Base-by-base conservation (phyloP, 1,140 invertebrate species). In the Teleogryllus occipitalis region DNA sequence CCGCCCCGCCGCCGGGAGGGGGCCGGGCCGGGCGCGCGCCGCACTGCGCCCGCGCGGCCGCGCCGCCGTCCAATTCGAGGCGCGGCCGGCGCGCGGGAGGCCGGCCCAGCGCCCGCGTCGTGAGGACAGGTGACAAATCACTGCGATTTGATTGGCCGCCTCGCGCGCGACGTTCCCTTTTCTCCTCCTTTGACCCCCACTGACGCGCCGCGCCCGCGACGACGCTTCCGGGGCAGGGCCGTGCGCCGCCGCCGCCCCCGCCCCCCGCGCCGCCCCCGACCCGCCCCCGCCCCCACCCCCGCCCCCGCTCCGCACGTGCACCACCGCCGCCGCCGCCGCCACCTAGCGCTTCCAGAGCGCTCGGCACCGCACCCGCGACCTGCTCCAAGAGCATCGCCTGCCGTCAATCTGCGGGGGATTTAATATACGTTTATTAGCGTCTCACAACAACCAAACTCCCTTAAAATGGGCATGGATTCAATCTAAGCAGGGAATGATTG, bases 121-220 rank as follows among this genome's bases (percentile, higher is more conserved):
- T 22, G 76, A 80, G 76, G 79, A 80, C 79, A 80, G 79, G 79
- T 80, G 79, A 80, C 79, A 80, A 80, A 77, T 80, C 75, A 80
- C 79, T 80, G 79, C 48, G 75, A 77, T 77, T 80, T 80, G 79
- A 80, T 80, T 80, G 79, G 79, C 75, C 27, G 74, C 48, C 54
- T 74, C 74, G 78, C 48, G 48, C n/a, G 74, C 75, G 79, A 80
- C 79, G 74, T 46, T n/a, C 65, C 27, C 74, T 15, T 47, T 73
- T 21, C 78, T n/a, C 72, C 49, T 74, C 72, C 79, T 74, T 74
- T 74, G 8, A 10, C 22, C 74, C 72, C 75, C 79, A 75, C 75
- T 2, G 74, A 15, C 74, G 14, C 74, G 47, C 18, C 22, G 47
- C 22, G 7, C 77, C 6, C 54, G 21, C 7, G 54, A 21, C 54